These are phyloP conservation scores for Drosophila prolongata DNA, from an alignment of 2,888 invertebrate species.

Conservation along the genomic window DNA sequence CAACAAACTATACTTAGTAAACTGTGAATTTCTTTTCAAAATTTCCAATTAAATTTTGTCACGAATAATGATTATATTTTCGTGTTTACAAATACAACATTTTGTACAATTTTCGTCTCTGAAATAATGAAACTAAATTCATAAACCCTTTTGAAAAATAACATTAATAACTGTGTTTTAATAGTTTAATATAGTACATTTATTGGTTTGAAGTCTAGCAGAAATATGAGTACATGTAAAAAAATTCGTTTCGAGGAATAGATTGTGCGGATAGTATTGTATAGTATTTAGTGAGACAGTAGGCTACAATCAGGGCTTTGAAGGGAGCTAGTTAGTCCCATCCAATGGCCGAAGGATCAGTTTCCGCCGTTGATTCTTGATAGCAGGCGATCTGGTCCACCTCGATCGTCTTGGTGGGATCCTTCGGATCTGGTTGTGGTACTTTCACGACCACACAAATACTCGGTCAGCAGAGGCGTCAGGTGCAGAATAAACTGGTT, in stretches of 20 bases:
- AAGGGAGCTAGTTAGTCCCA: conserved; percentile 54
- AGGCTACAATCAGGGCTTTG: conserved; percentile 65
- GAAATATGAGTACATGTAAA: no score
- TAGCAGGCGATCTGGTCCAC: conserved; percentile 82
- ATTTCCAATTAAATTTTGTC: no score
- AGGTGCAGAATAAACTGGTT: no score
- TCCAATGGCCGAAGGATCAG: conserved; percentile 35
- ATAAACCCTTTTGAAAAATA: no score
- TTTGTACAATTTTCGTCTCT: no score
- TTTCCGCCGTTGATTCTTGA: conserved; percentile 78
- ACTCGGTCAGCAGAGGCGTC: conserved; percentile 32
- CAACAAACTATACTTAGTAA: no score
- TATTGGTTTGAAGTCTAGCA: no score
- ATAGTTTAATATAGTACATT: neutral
- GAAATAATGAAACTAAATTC: no score
- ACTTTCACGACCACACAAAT: conserved; percentile 82
- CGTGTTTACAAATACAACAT: no score
- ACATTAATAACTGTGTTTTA: neutral
- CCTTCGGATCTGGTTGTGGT: conserved; percentile 81
- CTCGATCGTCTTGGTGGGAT: conserved; percentile 81
- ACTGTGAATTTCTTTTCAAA: no score
- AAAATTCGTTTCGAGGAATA: neutral
- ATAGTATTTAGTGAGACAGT: conserved; percentile 55
- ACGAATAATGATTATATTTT: no score
- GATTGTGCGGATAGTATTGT: neutral